phyloP scores from a whole-genome alignment of 1,140 invertebrate genomes.

The Euwallacea fornicatus region DNA sequence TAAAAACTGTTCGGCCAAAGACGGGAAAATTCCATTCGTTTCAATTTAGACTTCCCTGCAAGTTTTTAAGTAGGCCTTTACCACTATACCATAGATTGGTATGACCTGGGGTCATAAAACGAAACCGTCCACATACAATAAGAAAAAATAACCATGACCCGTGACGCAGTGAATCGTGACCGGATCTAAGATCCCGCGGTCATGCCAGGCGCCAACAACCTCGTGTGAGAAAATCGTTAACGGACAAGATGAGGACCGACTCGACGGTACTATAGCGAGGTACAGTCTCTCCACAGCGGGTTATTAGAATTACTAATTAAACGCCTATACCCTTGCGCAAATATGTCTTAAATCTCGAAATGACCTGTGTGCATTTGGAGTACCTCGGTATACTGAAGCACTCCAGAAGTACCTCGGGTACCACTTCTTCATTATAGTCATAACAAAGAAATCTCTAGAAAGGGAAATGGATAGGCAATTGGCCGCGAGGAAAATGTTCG shows the following conservation, averaged over 20 bases:
- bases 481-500: too few relatives aligned
- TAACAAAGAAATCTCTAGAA: too few relatives aligned
- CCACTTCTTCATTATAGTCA: too few relatives aligned
- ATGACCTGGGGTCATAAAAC: too few relatives aligned
- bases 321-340: conserved; percentile 13
- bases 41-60: too few relatives aligned
- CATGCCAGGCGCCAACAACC: conserved; percentile 29
- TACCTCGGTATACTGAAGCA: background rate
- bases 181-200: conserved; percentile 15
- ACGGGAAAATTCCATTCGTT: too few relatives aligned
- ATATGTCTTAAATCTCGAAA: conserved; percentile 6
- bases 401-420: too few relatives aligned
- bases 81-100: too few relatives aligned
- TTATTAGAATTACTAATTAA: conserved; percentile 18
- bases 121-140: background rate
- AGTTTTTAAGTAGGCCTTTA: too few relatives aligned
- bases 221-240: conserved; percentile 34
- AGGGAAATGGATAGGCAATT: too few relatives aligned
- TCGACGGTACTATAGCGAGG: conserved; percentile 4
- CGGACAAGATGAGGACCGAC: conserved; percentile 12
- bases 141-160: conserved; percentile 16
- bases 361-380: background rate
- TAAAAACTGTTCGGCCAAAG: too few relatives aligned
- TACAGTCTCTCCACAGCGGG: conserved; percentile 10
- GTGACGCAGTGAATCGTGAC: conserved; percentile 10